Evolutionary conservation across 2,888 invertebrate species (phyloP), one percentile per base, ranked within the genome.

Genomic region (Drosophila nigritarsus): DNA sequence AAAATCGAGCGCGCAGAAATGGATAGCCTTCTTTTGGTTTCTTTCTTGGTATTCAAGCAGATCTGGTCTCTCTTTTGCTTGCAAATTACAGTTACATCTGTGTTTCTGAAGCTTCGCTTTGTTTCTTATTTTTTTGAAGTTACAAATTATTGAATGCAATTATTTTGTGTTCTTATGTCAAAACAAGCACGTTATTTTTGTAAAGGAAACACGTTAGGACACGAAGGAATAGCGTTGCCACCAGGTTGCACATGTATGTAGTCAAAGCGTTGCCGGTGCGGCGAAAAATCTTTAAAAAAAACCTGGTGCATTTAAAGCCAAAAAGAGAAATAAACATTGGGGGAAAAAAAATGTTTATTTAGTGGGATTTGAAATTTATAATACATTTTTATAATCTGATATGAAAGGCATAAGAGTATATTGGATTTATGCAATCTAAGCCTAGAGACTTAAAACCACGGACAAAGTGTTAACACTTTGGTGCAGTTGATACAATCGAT

Each of bases 61-160:
- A 45, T 15, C 45, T 45, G 45, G 24, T 45, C 20, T 45, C 45
- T 45, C 24, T 45, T 45, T 45, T 45, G 45, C 15, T 24, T 45
- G 45, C 15, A 24, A 27, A 15, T 45, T 24, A 3, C 24, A 24
- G 15, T 45, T 24, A 15, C 0, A 15, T 15, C 13, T 7, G 15
- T 0, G 24, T 15, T 45, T 4, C 4, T 2, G 20, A 15, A 7
- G 3, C 2, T 15, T 24, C 4, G 15, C 8, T 24, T 24, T 8
- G 24, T 27, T 15, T 24, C 8, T 45, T 45, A 15, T 45, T 2
- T 24, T 20, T 4, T 27, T 4, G 2, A 20, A 45, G 24, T 45
- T 24, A 8, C 7, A 45, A 20, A 24, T 8, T 24, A 8, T 45
- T 45, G 2, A 15, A 45, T 24, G 24, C 27, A 45, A 45, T 7